Evolutionary conservation across 1,140 invertebrate species (phyloP), one percentile per base, ranked within the genome.

Genomic region (Pseudomyrmex pallidus): DNA sequence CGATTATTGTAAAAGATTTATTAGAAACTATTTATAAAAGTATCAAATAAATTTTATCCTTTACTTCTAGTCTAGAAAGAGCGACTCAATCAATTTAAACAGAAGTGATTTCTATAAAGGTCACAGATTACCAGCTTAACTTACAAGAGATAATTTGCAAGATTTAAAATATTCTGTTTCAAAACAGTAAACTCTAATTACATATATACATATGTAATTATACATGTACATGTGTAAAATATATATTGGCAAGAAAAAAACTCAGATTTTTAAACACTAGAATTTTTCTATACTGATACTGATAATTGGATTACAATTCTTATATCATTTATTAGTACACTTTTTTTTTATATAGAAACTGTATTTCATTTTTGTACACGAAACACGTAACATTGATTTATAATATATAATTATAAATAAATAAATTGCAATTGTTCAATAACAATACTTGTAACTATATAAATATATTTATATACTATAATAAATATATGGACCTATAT

Each of bases 351-450:
- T 56, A 78, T 64, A 80, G 9, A 80, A 57, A 20, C 62, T 63
- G 35, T 35, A 35, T n/a, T 84, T 63, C 12, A 48, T 48, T 52
- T 80, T n/a, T 46, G 20, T 80, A 80, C 20, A 80, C 5, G 80
- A 84, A 84, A 84, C 56, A 63, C 62, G 35, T 80, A 80, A 70
- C 22, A 44, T 70, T 63, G 63, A 57, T 12, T 57, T 54, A 64
- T 68, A 84, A 56, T 8, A 56, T 57, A 44, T 56, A 17, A 73
- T 22, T 74, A 62, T 74, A 74, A 62, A 82, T 83, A 67, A 66
- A 83, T 68, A 77, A 9, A 76, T 20, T 74, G 52, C 48, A 54
- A 46, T 80, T 48, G 44, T 70, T 82, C 35, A 83, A 44, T 67
- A 78, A 48, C 54, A 77, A 67, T 66, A 76, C 10, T 13, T 66